A percentile compares a stretch with the other conserved stretches of the same genome.
These are phyloP conservation scores for Ceratosolen fusciceps DNA, from an alignment of 1,140 invertebrate species.

Conservation along the genomic window DNA sequence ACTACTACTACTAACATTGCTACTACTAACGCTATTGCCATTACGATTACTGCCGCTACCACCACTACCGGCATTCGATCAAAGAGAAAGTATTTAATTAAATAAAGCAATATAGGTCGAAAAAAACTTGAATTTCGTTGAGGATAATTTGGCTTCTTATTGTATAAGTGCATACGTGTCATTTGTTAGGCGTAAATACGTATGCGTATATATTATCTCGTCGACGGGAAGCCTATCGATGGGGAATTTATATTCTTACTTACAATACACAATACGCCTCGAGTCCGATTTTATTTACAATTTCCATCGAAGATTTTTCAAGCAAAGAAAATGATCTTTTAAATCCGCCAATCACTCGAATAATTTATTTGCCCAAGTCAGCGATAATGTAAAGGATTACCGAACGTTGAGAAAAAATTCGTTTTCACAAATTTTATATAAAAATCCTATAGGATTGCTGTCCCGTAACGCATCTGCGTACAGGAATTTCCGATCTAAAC, in stretches of 20 bases:
- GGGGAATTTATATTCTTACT: too few species aligned
- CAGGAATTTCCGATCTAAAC: constrained; percentile 13
- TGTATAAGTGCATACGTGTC: background rate
- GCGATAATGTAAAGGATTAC: background rate
- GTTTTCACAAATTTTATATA: constrained; percentile 10
- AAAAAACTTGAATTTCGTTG: background rate
- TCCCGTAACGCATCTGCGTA: background rate
- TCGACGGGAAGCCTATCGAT: too few species aligned
- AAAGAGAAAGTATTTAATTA: background rate
- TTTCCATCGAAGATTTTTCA: background rate
- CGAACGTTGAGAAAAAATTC: background rate
- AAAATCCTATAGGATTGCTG: too few species aligned
- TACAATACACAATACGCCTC: too few species aligned
- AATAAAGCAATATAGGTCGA: background rate
- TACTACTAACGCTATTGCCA: too few species aligned
- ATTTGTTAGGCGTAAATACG: background rate
- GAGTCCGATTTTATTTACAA: background rate
- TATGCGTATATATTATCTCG: too few species aligned
- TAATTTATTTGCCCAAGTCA: background rate
- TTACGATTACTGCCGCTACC: too few species aligned
- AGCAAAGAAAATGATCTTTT: background rate
- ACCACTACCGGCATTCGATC: too few species aligned
- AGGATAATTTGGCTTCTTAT: background rate
- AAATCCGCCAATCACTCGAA: background rate
- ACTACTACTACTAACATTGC: too few species aligned